A percentile compares a stretch with the other conserved stretches of the same genome.
phyloP scores from a whole-genome alignment of 1,140 invertebrate genomes.

The Aethina tumida region DNA sequence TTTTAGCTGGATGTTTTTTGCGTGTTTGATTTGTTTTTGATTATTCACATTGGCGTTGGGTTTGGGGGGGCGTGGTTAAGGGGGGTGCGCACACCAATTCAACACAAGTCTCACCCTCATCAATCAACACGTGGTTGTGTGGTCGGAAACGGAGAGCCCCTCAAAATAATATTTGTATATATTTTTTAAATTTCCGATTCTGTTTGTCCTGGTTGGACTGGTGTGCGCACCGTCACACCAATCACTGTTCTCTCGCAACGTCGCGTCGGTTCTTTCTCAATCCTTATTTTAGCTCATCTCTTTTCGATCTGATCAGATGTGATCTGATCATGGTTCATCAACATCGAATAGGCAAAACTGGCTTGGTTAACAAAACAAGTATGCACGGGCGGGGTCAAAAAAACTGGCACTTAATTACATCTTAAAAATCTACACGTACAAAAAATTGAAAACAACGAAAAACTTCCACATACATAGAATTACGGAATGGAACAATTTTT shows the following conservation, averaged over 20 bases:
- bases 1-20: constrained; percentile 5
- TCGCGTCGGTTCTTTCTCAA: constrained; percentile 4
- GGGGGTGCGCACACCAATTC: constrained; percentile 31
- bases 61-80: constrained; percentile 18
- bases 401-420: too few species aligned
- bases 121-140: too few species aligned
- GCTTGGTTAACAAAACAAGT: too few species aligned
- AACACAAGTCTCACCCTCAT: constrained; percentile 24
- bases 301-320: too few species aligned
- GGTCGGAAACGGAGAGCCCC: too few species aligned
- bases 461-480: constrained; percentile 17
- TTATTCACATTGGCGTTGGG: constrained; percentile 16
- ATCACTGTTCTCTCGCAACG: constrained; percentile 11
- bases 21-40: constrained; percentile 1
- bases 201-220: too few species aligned
- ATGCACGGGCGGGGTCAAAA: too few species aligned
- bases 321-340: too few species aligned
- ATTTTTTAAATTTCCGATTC: too few species aligned
- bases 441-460: constrained; percentile 21
- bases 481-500: constrained; percentile 19
- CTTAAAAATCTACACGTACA: constrained; percentile 2
- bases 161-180: too few species aligned
- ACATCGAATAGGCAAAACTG: too few species aligned
- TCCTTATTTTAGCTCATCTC: too few species aligned
- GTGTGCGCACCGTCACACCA: constrained; percentile 27